A percentile compares a stretch with the other conserved stretches of the same genome.
phyloP scores from a whole-genome alignment of 2,888 invertebrate genomes.

The Hydropsyche betteni region DNA sequence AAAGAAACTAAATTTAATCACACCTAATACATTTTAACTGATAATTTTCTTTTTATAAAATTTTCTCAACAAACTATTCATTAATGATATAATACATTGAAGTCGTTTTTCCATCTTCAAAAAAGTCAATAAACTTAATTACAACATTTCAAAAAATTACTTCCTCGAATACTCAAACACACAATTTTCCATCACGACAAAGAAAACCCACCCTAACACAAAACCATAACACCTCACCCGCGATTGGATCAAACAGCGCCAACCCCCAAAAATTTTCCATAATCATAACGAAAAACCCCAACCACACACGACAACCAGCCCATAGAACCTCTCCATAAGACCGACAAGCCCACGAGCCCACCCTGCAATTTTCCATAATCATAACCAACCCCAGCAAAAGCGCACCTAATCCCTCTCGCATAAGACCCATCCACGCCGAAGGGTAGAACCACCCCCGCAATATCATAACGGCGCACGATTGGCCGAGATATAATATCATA shows the following conservation, averaged over 20 bases:
- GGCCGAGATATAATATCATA: constrained; percentile 70
- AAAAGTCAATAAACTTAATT: too few relatives aligned
- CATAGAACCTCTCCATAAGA: too few relatives aligned
- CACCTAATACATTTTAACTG: too few relatives aligned
- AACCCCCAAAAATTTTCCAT: constrained; percentile 17
- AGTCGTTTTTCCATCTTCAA: too few relatives aligned
- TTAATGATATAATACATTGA: too few relatives aligned
- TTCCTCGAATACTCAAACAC: too few relatives aligned
- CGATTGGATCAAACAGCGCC: constrained; percentile 3
- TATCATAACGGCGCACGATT: constrained; percentile 5
- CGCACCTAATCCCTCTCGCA: not conserved
- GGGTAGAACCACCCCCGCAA: not conserved
- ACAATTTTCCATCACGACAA: not conserved
- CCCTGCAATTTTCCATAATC: not conserved
- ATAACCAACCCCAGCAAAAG: not conserved
- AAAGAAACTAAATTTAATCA: too few relatives aligned
- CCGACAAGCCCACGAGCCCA: not conserved
- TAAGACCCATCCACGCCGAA: not conserved
- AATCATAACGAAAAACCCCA: constrained; percentile 11
- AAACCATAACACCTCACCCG: not conserved
- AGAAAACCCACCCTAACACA: not conserved
- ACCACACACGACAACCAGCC: not conserved
- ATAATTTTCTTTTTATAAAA: too few relatives aligned
- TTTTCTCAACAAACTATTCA: too few relatives aligned
- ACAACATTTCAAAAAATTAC: too few relatives aligned